phyloP scores from a whole-genome alignment of 2,113 vertebrate genomes.

The Aegypius monachus region DNA sequence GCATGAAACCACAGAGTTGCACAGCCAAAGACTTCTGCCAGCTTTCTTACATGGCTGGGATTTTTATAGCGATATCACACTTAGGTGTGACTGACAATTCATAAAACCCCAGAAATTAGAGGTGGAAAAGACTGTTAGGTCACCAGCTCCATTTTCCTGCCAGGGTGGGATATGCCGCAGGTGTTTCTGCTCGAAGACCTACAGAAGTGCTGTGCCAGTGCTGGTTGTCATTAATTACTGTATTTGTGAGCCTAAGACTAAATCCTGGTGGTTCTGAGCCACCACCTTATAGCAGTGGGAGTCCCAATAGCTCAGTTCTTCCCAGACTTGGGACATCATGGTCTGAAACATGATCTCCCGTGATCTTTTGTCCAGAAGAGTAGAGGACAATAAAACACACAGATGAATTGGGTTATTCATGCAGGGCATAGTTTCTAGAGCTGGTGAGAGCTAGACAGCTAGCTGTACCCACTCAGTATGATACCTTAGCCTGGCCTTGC shows the following conservation, averaged over 20 bases:
- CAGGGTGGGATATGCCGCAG: background rate
- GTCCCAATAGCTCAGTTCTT: background rate
- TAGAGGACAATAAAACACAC: background rate
- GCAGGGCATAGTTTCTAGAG: background rate
- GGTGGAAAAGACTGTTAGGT: background rate
- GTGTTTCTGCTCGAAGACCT: background rate
- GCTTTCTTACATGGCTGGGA: background rate
- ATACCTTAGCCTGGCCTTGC: background rate
- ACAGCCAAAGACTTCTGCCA: background rate
- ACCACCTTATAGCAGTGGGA: background rate
- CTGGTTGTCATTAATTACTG: background rate
- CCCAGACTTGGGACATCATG: background rate
- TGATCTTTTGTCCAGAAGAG: background rate
- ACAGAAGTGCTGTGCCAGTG: background rate
- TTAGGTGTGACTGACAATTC: background rate
- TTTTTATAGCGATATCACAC: background rate
- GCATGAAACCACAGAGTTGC: background rate
- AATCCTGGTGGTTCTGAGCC: background rate
- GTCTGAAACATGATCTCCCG: background rate
- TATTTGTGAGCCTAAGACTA: background rate
- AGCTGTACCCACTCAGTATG: background rate
- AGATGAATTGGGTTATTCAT: background rate
- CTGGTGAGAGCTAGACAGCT: background rate
- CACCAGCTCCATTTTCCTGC: slow-evolving; percentile 7
- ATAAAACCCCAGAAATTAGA: background rate